Base-by-base conservation (phyloP, 2,113 vertebrate species). In the Leptobrachium ailaonicum region DNA sequence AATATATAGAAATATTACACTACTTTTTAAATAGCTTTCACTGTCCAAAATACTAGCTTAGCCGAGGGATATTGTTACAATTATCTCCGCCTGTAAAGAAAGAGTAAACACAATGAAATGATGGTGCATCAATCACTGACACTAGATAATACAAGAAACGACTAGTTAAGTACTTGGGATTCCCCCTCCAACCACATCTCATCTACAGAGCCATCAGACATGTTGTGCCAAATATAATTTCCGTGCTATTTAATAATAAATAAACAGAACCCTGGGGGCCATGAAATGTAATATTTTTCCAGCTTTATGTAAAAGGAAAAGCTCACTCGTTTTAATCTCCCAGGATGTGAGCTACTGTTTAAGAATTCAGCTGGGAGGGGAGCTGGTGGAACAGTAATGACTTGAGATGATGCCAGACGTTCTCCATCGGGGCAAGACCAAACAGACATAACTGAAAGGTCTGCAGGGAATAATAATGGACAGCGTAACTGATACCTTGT, bases 201-300 rank as follows among this genome's bases (percentile, higher is more conserved):
- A 41, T 73, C 70, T 56, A 12, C 53, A 4, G 6, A 45, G 12
- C 72, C 41, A 62, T 62, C 42, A 14, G 13, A 41, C 66, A 41
- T 47, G 45, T 68, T 73, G 63, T 47, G 71, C 72, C 75, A 75
- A 75, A 81, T 74, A 60, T n/a, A 69, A 69, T 80, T 80, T 75
- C 64, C 62, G 50, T 45, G 66, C 71, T 75, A 69, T 75, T 81
- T 75, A 81, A 47, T 42, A 69, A 81, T 75, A 81, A 69, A 75
- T 69, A 75, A 75, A 69, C 50, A 63, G 72, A 75, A 42, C 79
- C 79, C 53, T 67, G 64, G 79, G 71, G 79, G 71, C 63, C 7
- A 12, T 43, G 63, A 41, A 74, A 81, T 75, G 53, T 63, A 68
- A 75, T 69, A 81, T 81, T 69, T 75, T 71, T 62, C 20, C 45